Base-by-base conservation (phyloP, 1,140 invertebrate genomes). In the Galleria mellonella region DNA sequence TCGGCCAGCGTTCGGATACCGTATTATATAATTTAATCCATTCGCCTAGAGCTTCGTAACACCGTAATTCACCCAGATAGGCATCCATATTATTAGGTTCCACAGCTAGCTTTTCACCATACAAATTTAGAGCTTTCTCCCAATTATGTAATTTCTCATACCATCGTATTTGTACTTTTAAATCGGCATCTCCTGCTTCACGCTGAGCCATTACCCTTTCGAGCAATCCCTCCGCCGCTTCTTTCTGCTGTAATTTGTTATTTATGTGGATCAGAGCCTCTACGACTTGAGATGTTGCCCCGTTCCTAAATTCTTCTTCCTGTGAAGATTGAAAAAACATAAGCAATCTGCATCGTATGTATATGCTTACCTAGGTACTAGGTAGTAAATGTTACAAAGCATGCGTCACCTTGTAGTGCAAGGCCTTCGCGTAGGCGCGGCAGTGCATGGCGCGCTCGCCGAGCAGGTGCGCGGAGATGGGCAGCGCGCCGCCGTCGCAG, bases 61-160 rank as follows among this genome's bases (percentile, higher is more conserved):
- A 99, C 14, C 98, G 89, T 94, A 99, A 97, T 72, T 97, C 92
- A 0, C 98, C 98, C 1, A 99, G 83, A 12, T 92, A 92, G 0
- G 97, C 90, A 38, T 97, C 96, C 9, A 93, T 86, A 70, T 98
- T 94, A 5, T 87, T 77, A 0, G 76, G 57, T 60, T 93, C 89
- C 8, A 89, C 88, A 5, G 88, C 72, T 6, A 94, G 69, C 55
- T 91, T 90, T 42, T 92, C 90, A 33, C 91, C 87, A 69, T 99
- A 99, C 0, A 97, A 89, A 44, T 92, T 88, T 9, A 99, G 86
- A 0, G 98, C 98, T 72, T 96, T 95, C 56, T 99, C 96, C 98
- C 98, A 99, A 66, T 99, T 97, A 71, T 99, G 97, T 1, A 99
- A 87, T 76, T 99, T 99, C 74, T 99, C 98, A 74, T 99, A 99